A percentile compares a stretch with the other conserved stretches of the same genome.
phyloP scores from a whole-genome alignment of 2,797 vertebrate species.

The Oreortyx pictus region DNA sequence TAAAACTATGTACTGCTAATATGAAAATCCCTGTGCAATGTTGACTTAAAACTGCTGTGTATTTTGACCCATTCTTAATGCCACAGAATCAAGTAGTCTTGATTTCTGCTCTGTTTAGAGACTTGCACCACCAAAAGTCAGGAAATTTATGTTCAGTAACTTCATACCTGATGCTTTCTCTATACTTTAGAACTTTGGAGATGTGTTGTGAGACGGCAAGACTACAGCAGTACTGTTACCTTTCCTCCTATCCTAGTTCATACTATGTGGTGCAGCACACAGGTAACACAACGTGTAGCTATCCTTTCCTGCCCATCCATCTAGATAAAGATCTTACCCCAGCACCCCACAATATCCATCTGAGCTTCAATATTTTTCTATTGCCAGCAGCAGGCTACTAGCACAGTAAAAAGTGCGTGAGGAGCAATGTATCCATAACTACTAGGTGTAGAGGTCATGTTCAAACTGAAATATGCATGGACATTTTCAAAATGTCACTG shows the following conservation, averaged over 20 bases:
- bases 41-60: background rate
- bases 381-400: background rate
- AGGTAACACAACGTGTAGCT: rapidly evolving
- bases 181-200: background rate
- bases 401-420: background rate
- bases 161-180: too few relatives aligned
- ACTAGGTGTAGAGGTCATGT: background rate
- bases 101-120: constrained; percentile 13
- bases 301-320: background rate
- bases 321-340: background rate
- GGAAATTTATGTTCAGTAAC: background rate
- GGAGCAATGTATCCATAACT: background rate
- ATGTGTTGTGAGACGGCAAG: background rate
- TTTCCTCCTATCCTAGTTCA: background rate
- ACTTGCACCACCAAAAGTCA: background rate
- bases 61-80: background rate
- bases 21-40: background rate
- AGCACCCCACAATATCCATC: background rate
- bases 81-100: background rate
- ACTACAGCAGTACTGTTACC: background rate
- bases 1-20: background rate
- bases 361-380: background rate
- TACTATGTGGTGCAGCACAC: background rate
- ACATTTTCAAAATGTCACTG: background rate
- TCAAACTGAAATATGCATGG: background rate